Evolutionary conservation across 2,888 invertebrate genomes (phyloP), one percentile per base, ranked within the genome.

Genomic region (Drosophila neutralis): DNA sequence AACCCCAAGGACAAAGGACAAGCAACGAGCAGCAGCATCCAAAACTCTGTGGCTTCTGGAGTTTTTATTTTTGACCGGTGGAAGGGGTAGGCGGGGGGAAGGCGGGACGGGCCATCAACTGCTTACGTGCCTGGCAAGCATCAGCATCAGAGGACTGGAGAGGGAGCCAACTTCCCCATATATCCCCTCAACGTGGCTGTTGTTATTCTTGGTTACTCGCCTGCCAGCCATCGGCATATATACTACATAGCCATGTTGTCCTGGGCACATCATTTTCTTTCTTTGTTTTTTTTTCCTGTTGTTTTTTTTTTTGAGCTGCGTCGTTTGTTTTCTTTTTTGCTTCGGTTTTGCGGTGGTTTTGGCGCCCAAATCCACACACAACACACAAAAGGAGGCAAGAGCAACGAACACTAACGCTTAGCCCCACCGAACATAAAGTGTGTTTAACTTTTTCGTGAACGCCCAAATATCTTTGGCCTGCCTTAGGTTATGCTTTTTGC

Each of bases 401-500:
- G 49, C 29, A 51, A 48, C 24, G 31, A 67, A 57, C 61, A 69
- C 69, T 73, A 73, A 78, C 76, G 54, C 79, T 64, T 54, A 51
- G 80, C 51, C 52, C 83, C 36, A 38, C 27, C 38, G 27, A 87
- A 89, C 86, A 87, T 77, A 82, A 77, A 85, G 75, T 89, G 85
- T 87, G 80, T 90, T 90, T 86, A 81, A 81, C 78, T 76, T 83
- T 73, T 71, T 83, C 65, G 72, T 70, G 67, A 76, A 76, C 82
- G 74, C 82, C 82, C 89, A 80, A 89, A 84, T 88, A 90, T 90
- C 83, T 80, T 80, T 80, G 78, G 76, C 75, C 78, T 85, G 85
- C 81, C 85, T 82, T 73, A 79, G 84, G 81, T 87, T 80, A 78
- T 80, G 81, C 71, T 83, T 70, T 58, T 64, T 48, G 18, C 13